These are phyloP conservation scores for Hanleya hanleyi DNA, from an alignment of 2,888 invertebrate genomes.

Conservation along the genomic window DNA sequence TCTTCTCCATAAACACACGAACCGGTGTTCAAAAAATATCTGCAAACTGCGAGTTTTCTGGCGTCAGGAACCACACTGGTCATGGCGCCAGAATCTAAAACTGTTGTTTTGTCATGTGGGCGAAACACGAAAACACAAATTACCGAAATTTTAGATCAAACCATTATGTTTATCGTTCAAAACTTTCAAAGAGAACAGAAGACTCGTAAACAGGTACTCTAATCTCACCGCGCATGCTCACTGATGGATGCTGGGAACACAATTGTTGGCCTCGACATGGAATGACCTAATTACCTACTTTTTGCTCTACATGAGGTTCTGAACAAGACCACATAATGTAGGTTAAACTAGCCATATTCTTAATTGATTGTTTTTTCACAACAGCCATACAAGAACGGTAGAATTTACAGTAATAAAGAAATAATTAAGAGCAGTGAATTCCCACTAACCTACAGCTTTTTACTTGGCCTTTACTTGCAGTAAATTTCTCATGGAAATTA, in stretches of 20 bases:
- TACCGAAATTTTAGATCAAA: background rate
- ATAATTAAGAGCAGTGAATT: too few species aligned
- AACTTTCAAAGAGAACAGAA: constrained; percentile 6
- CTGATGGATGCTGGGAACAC: constrained; percentile 38
- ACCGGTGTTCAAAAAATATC: constrained; percentile 58
- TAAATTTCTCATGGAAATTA: too few species aligned
- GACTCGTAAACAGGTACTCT: constrained; percentile 39
- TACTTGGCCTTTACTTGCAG: too few species aligned
- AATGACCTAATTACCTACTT: background rate
- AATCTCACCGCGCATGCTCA: constrained; percentile 44
- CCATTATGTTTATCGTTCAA: constrained; percentile 33
- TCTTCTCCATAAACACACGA: constrained; percentile 61
- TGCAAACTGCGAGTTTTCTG: constrained; percentile 59
- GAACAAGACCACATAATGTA: too few species aligned
- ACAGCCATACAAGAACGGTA: too few species aligned
- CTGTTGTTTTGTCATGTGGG: background rate
- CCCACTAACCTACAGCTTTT: too few species aligned
- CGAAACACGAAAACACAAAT: background rate
- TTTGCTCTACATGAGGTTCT: too few species aligned
- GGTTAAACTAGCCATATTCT: too few species aligned
- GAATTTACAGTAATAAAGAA: too few species aligned
- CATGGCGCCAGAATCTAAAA: constrained; percentile 41
- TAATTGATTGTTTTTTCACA: too few species aligned
- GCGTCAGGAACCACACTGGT: constrained; percentile 51
- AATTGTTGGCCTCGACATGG: constrained; percentile 3